Evolutionary conservation across 2,797 vertebrate genomes (phyloP).

Genomic region (Chiropotes sagulatus): DNA sequence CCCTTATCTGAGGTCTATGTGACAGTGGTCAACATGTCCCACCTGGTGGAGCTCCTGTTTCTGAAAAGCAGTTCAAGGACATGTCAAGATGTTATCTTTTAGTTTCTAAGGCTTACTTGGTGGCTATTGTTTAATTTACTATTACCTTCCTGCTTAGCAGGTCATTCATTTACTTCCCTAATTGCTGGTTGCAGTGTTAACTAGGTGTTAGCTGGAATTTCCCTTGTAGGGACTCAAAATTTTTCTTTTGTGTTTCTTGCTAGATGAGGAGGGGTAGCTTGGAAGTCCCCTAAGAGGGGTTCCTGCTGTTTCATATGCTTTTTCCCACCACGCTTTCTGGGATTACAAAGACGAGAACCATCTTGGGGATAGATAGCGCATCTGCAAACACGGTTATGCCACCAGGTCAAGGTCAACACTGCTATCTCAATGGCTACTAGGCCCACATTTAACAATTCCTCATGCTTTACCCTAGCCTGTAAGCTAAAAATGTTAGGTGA

Average conservation of each 20-base stretch:
- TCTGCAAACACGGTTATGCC: neutral
- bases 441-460: slow-evolving; percentile 66
- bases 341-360: neutral
- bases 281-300: neutral
- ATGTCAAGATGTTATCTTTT: neutral
- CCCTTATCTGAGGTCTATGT: neutral
- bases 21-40: neutral
- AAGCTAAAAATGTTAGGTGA: slow-evolving; percentile 57
- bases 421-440: slow-evolving; percentile 32
- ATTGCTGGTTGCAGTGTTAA: neutral
- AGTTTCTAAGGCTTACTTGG: neutral
- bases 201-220: neutral
- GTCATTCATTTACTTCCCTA: neutral
- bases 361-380: rapidly evolving
- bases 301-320: neutral
- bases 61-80: neutral
- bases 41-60: neutral
- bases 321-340: neutral
- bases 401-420: neutral
- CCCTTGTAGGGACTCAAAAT: neutral
- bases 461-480: slow-evolving; percentile 48
- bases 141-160: neutral
- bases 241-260: neutral
- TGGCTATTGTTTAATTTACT: neutral
- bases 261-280: neutral